These are phyloP conservation scores for Coluber constrictor DNA, from an alignment of 2,797 vertebrate genomes.

Conservation along the genomic window DNA sequence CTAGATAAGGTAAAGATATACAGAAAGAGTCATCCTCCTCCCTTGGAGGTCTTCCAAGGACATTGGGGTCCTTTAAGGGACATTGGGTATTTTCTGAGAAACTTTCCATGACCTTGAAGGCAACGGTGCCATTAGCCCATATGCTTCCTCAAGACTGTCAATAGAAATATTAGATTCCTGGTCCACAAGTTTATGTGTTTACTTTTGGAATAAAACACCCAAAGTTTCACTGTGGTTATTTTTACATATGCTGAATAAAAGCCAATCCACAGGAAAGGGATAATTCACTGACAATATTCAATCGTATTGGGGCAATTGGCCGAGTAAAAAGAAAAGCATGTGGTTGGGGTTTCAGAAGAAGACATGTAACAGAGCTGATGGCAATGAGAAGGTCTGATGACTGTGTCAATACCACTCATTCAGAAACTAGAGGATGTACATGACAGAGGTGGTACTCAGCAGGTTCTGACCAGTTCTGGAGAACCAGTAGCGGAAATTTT, in stretches of 20 bases:
- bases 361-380: slow-evolving; percentile 19
- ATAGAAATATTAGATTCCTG: too few relatives aligned
- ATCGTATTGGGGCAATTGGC: slow-evolving; percentile 12
- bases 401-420: slow-evolving; percentile 17
- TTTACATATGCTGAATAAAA: slow-evolving; percentile 32
- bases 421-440: neutral
- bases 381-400: slow-evolving; percentile 13
- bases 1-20: too few relatives aligned
- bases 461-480: too few relatives aligned
- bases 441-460: too few relatives aligned
- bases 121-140: too few relatives aligned
- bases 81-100: too few relatives aligned
- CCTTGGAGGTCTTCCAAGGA: too few relatives aligned
- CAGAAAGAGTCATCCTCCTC: too few relatives aligned
- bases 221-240: slow-evolving; percentile 21
- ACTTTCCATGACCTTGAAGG: too few relatives aligned
- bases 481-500: too few relatives aligned
- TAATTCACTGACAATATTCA: slow-evolving; percentile 3
- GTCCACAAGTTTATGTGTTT: slow-evolving; percentile 19
- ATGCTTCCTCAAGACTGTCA: too few relatives aligned
- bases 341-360: neutral
- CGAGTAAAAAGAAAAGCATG: slow-evolving; percentile 3
- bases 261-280: slow-evolving; percentile 26
- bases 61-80: too few relatives aligned
- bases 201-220: slow-evolving; percentile 18